phyloP scores from a whole-genome alignment of 2,888 invertebrate species.

The Halocaridina rubra region DNA sequence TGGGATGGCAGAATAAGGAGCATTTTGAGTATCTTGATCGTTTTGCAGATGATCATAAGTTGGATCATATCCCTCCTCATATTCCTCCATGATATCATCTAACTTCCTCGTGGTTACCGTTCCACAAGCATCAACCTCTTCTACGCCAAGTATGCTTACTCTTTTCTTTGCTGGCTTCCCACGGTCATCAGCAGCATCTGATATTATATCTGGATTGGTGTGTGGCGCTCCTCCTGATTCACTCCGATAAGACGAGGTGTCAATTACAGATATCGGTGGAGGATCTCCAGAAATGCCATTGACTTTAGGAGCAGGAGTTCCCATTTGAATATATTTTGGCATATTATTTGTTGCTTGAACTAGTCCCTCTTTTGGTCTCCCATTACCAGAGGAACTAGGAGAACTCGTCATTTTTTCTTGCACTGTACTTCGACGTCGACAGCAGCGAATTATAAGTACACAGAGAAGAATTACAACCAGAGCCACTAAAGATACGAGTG shows the following conservation, averaged over 20 bases:
- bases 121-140: conserved; percentile 59
- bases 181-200: conserved; percentile 57
- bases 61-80: conserved; percentile 49
- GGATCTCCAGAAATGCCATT: conserved; percentile 56
- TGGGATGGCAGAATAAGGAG: conserved; percentile 34
- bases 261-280: conserved; percentile 61
- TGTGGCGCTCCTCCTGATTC: conserved; percentile 48
- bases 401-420: conserved; percentile 30
- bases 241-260: conserved; percentile 54
- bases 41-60: conserved; percentile 39
- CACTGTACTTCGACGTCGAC: conserved; percentile 28
- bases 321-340: conserved; percentile 63
- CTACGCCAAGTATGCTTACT: conserved; percentile 59
- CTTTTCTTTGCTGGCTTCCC: conserved; percentile 51
- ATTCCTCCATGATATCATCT: conserved; percentile 61
- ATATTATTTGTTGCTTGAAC: conserved; percentile 46
- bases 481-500: conserved; percentile 48
- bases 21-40: conserved; percentile 19
- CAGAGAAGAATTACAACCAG: conserved; percentile 54
- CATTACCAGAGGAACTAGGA: conserved; percentile 46
- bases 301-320: conserved; percentile 58
- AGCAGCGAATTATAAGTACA: conserved; percentile 54
- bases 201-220: conserved; percentile 59
- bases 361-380: conserved; percentile 27
- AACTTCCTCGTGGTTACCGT: conserved; percentile 48